phyloP scores from a whole-genome alignment of 2,113 vertebrate species.

The Arvicanthis niloticus region DNA sequence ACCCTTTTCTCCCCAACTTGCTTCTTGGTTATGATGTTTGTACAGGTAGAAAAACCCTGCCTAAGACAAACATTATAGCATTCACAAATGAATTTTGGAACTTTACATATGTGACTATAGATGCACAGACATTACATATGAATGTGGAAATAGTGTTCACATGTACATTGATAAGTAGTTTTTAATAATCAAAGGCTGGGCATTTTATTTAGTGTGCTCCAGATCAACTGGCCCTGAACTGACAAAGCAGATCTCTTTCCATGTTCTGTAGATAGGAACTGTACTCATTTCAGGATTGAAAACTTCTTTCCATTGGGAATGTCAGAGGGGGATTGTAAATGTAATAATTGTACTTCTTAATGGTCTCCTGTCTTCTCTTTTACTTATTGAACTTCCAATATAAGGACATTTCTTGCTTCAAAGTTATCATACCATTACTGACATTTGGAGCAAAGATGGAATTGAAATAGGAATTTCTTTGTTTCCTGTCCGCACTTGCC shows the following conservation, averaged over 20 bases:
- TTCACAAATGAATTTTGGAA: background rate
- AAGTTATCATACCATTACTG: slow-evolving; percentile 15
- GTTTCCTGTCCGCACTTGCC: background rate
- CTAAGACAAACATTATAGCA: background rate
- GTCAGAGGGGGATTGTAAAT: background rate
- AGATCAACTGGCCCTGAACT: background rate
- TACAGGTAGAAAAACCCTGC: no score
- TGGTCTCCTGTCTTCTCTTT: background rate
- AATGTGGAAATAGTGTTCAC: background rate
- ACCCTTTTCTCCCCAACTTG: no score
- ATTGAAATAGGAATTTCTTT: slow-evolving; percentile 34
- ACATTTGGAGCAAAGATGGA: background rate
- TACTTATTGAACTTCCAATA: slow-evolving; percentile 42
- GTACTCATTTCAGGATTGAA: background rate
- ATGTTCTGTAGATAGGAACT: background rate
- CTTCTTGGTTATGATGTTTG: no score
- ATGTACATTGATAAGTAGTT: background rate
- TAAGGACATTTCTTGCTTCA: slow-evolving; percentile 49
- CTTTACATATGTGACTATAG: background rate
- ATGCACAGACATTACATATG: background rate
- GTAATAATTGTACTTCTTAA: background rate
- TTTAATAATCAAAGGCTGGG: background rate
- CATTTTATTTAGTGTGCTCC: background rate
- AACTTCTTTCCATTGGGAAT: slow-evolving; percentile 12
- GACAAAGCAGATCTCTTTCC: background rate